Evolutionary conservation across 2,797 vertebrate species (phyloP).

Genomic region (Trematomus bernacchii): DNA sequence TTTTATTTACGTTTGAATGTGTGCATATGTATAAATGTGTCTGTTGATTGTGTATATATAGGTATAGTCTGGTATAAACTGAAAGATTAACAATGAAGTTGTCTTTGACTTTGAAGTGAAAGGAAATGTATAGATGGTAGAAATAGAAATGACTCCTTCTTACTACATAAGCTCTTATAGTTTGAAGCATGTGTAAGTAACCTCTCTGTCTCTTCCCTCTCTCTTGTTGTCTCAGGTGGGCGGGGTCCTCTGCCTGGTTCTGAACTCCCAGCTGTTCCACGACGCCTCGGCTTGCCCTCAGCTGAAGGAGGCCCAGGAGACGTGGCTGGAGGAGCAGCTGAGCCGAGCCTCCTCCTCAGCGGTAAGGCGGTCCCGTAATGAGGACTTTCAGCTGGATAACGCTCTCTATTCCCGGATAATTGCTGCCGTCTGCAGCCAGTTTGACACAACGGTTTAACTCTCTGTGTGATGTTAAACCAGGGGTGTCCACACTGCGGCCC

Average conservation of each 20-base stretch:
- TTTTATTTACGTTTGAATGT: no score
- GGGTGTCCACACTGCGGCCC: no score
- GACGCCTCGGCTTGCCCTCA: slow-evolving; percentile 89
- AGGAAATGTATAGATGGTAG: neutral
- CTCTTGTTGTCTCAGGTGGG: slow-evolving; percentile 80
- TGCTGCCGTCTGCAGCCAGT: neutral
- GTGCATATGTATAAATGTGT: no score
- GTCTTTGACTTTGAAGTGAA: no score
- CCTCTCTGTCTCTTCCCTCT: neutral
- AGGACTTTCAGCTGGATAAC: neutral
- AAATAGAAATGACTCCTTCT: neutral
- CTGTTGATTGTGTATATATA: no score
- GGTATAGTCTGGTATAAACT: no score
- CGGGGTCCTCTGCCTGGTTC: slow-evolving; percentile 93
- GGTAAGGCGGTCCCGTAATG: slow-evolving; percentile 57
- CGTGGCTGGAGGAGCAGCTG: slow-evolving; percentile 93
- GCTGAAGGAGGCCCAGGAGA: slow-evolving; percentile 90
- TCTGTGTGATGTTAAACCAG: no score
- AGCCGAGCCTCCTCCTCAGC: slow-evolving; percentile 69
- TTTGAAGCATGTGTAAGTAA: neutral
- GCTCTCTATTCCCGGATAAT: slow-evolving; percentile 6
- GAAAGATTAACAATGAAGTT: no score
- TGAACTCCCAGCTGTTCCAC: slow-evolving; percentile 95
- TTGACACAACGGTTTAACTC: neutral
- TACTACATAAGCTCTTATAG: no score